Evolutionary conservation across 2,888 invertebrate species (phyloP).

Genomic region (Caenorhabditis angaria): DNA sequence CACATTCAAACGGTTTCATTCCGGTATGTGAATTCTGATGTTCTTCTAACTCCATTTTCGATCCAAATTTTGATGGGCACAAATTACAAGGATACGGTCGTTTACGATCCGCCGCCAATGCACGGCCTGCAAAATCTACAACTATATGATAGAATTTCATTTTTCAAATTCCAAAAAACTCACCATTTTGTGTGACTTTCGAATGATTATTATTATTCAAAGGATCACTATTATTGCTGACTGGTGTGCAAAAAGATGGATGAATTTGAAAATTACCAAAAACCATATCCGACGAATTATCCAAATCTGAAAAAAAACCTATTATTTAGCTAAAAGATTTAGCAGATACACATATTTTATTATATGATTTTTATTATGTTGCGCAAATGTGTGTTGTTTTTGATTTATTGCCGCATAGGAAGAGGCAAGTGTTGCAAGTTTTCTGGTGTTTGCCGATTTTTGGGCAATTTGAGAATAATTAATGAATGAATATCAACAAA

Average conservation of each 20-base stretch:
- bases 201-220: constrained; percentile 54
- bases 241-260: constrained; percentile 36
- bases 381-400: constrained; percentile 2
- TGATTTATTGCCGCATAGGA: constrained; percentile 2
- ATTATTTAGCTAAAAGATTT: not conserved
- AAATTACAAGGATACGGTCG: constrained; percentile 70
- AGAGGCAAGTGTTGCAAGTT: constrained; percentile 4
- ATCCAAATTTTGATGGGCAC: constrained; percentile 63
- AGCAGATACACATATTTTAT: not conserved
- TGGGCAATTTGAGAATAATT: too few species aligned
- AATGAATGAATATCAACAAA: too few species aligned
- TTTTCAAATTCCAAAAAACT: not conserved
- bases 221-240: constrained; percentile 22
- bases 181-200: constrained; percentile 46
- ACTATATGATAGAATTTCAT: not conserved
- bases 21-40: constrained; percentile 72
- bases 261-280: constrained; percentile 46
- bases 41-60: constrained; percentile 71
- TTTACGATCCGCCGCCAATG: constrained; percentile 64
- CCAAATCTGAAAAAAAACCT: constrained; percentile 31
- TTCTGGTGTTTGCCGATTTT: not conserved
- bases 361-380: not conserved
- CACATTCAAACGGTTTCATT: constrained; percentile 71
- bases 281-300: constrained; percentile 45
- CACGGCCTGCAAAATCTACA: constrained; percentile 33